Percentiles rank a stretch among this genome's conserved stretches.
Evolutionary conservation across 92 coral and sea anemone genomes (phyloP).

Genomic region (Porites divaricata): DNA sequence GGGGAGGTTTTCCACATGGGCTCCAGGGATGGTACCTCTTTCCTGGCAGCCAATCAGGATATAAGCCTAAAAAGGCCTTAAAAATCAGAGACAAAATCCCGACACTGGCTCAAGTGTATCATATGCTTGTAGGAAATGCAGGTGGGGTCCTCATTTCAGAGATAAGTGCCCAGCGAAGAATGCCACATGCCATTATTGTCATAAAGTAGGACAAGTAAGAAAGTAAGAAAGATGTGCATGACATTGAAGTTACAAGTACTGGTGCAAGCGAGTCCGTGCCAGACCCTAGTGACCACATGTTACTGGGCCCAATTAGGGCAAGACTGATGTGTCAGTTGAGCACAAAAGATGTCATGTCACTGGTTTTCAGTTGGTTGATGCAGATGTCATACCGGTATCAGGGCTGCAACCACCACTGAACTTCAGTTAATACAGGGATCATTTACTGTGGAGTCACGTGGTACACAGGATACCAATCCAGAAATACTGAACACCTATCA

Average conservation of each 20-base stretch:
- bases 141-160: conserved; percentile 40
- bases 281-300: conserved; percentile 3
- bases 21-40: too few relatives aligned
- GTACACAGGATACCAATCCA: too few relatives aligned
- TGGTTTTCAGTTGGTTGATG: too few relatives aligned
- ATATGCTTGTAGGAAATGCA: conserved; percentile 32
- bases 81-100: neutral
- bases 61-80: neutral
- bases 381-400: too few relatives aligned
- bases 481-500: too few relatives aligned
- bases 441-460: too few relatives aligned
- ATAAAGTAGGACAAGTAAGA: conserved; percentile 53
- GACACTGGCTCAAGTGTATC: neutral
- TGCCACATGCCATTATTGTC: conserved; percentile 42
- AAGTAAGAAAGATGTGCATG: conserved; percentile 40
- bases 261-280: neutral
- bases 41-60: too few relatives aligned
- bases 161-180: conserved; percentile 49
- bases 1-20: too few relatives aligned
- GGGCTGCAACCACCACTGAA: too few relatives aligned
- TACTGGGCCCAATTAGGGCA: conserved; percentile 42
- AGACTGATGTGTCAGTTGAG: conserved; percentile 13
- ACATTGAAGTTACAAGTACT: conserved; percentile 27
- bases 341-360: too few relatives aligned
- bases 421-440: too few relatives aligned